phyloP scores from a whole-genome alignment of 1,140 invertebrate species.

The Berghia stephanieae region DNA sequence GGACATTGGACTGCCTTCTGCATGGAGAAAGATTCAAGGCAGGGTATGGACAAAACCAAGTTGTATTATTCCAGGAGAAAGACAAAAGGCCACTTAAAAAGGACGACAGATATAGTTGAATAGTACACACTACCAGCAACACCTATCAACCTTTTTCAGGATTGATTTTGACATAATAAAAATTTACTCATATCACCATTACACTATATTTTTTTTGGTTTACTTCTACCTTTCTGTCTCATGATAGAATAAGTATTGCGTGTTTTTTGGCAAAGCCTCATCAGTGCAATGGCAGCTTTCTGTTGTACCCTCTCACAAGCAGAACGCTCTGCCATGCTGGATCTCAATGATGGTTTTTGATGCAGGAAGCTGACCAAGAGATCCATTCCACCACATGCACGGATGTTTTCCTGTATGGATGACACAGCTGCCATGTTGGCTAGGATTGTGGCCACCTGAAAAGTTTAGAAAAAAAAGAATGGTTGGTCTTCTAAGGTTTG shows the following conservation, averaged over 20 bases:
- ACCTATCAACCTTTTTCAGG: neutral
- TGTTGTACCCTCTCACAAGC: constrained; percentile 82
- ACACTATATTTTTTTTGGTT: constrained; percentile 2
- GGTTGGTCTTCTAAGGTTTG: no score
- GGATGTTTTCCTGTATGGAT: constrained; percentile 73
- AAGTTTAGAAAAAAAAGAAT: constrained; percentile 25
- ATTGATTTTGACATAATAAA: neutral
- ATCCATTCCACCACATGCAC: constrained; percentile 72
- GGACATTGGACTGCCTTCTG: no score
- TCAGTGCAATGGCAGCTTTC: constrained; percentile 86
- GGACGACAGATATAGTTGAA: neutral
- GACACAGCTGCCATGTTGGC: constrained; percentile 80
- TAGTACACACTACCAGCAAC: neutral
- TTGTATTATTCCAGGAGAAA: no score
- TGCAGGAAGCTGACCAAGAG: constrained; percentile 82
- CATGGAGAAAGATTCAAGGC: no score
- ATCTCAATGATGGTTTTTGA: constrained; percentile 71
- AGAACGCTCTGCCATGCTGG: constrained; percentile 70
- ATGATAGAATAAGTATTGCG: constrained; percentile 80
- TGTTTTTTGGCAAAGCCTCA: constrained; percentile 79
- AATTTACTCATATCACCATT: neutral
- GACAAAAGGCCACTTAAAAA: neutral
- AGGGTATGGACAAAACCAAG: no score
- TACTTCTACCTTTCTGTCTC: constrained; percentile 78
- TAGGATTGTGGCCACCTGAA: constrained; percentile 77